Percentiles rank a stretch among this genome's conserved stretches.
phyloP scores from a whole-genome alignment of 2,888 invertebrate species.

The Blera fallax region DNA sequence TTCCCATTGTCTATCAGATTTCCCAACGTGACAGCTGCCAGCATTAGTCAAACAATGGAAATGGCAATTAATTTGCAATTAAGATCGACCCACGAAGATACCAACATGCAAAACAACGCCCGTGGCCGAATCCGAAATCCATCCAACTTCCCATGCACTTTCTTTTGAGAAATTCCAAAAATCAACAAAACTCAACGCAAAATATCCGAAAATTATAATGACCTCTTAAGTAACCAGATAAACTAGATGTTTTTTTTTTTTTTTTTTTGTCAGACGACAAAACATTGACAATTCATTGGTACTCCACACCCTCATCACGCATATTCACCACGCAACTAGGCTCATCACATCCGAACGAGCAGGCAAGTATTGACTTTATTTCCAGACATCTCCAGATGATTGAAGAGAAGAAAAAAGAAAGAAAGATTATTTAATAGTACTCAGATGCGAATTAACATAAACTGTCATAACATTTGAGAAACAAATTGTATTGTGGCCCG shows the following conservation, averaged over 20 bases:
- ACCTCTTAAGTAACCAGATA: conserved; percentile 22
- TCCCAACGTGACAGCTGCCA: conserved; percentile 56
- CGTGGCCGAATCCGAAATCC: background rate
- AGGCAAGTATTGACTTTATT: background rate
- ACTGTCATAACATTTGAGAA: conserved; percentile 53
- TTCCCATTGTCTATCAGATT: conserved; percentile 64
- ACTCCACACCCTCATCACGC: conserved; percentile 11
- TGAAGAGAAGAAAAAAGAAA: background rate
- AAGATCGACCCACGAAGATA: conserved; percentile 24
- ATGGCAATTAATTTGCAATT: conserved; percentile 63
- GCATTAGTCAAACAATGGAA: conserved; percentile 55
- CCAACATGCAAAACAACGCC: background rate
- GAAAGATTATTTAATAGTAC: conserved; percentile 35
- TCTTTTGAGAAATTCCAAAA: conserved; percentile 14
- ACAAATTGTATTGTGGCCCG: conserved; percentile 1
- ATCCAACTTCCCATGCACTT: conserved; percentile 2
- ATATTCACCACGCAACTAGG: background rate
- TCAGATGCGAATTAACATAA: conserved; percentile 45
- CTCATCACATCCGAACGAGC: background rate
- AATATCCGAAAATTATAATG: background rate
- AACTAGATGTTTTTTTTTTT: no score
- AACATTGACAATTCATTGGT: background rate
- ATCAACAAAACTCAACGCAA: background rate
- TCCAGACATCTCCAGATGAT: background rate
- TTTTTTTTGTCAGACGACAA: background rate